These are phyloP conservation scores for Ptychadena robeensis DNA, from an alignment of 2,797 vertebrate genomes.

Conservation along the genomic window DNA sequence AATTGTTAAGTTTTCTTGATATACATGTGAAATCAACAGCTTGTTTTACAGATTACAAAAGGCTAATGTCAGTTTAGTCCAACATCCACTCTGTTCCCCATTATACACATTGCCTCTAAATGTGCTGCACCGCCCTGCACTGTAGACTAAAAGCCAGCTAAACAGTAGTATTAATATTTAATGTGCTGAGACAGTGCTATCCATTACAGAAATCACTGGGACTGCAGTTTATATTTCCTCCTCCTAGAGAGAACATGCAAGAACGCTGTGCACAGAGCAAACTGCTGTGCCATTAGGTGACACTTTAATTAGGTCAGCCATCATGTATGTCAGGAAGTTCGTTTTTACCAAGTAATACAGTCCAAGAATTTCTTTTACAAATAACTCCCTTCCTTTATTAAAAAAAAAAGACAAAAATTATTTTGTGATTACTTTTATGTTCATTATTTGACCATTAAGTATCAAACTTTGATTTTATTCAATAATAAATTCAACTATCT, in stretches of 20 bases:
- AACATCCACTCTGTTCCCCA: neutral
- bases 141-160: constrained; percentile 30
- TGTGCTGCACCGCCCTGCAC: constrained; percentile 10
- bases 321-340: neutral
- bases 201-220: constrained; percentile 35
- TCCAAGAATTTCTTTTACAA: too few species aligned
- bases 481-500: too few species aligned
- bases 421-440: too few species aligned
- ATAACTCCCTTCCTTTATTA: too few species aligned
- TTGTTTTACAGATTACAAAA: neutral
- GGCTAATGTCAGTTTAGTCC: neutral
- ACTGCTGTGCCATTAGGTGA: neutral
- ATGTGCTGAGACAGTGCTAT: constrained; percentile 43
- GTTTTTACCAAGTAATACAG: neutral
- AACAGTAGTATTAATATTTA: constrained; percentile 41
- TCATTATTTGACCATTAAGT: too few species aligned
- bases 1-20: neutral
- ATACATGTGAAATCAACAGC: neutral
- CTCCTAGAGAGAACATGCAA: constrained; percentile 1
- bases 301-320: neutral
- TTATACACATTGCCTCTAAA: neutral
- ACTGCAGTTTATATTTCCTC: constrained; percentile 24
- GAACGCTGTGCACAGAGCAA: neutral
- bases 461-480: too few species aligned
- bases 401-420: too few species aligned